Conservation (phyloP, 2,113 vertebrate species). For the Strigops habroptila region DNA sequence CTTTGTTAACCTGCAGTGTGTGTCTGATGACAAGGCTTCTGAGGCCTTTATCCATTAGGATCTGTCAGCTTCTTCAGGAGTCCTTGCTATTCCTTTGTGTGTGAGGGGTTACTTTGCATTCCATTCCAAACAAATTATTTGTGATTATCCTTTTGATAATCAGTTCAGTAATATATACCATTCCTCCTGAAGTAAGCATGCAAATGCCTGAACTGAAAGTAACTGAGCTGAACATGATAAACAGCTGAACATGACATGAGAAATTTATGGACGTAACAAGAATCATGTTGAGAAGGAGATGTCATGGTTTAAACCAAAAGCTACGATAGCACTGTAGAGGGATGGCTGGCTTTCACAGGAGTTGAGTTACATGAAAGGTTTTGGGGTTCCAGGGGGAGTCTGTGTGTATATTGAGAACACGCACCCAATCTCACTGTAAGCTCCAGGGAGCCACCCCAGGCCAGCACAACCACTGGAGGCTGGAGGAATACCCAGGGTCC, state of each 20-base stretch:
- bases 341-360: neutral
- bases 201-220: neutral
- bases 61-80: neutral
- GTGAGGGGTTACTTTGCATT: neutral
- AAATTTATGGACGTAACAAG: neutral
- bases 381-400: neutral
- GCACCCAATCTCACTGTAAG: accelerated
- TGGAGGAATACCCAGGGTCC: neutral
- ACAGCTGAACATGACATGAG: neutral
- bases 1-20: neutral
- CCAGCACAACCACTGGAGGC: accelerated
- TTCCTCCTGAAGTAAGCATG: neutral
- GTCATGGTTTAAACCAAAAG: neutral
- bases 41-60: neutral
- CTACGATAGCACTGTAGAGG: neutral
- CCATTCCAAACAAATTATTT: neutral
- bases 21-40: neutral
- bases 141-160: neutral
- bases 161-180: accelerated
- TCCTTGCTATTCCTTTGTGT: neutral
- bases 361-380: neutral
- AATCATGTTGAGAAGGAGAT: neutral
- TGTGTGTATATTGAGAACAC: neutral
- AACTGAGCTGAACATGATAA: neutral
- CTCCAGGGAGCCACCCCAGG: neutral